Evolutionary conservation across 2,888 invertebrate genomes (phyloP).

Genomic region (Aspidiotus destructor): DNA sequence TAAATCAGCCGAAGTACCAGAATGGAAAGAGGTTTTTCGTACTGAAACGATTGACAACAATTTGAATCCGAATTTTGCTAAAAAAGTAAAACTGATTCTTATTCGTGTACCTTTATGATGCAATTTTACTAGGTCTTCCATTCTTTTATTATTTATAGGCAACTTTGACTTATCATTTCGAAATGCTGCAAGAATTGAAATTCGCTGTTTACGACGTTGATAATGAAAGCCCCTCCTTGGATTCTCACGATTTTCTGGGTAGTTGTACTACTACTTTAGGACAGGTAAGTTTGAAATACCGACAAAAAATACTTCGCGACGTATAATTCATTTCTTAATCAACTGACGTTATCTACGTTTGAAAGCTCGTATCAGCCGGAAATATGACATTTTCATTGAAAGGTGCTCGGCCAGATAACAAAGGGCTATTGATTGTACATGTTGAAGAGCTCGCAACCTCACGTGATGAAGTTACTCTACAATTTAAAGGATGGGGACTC

Average conservation of each 20-base stretch:
- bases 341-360: too few relatives aligned
- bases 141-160: constrained; percentile 39
- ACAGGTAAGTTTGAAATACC: constrained; percentile 39
- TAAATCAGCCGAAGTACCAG: constrained; percentile 41
- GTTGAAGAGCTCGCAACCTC: constrained; percentile 42
- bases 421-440: constrained; percentile 39
- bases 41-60: constrained; percentile 46
- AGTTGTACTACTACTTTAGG: constrained; percentile 47
- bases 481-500: constrained; percentile 40
- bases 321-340: too few relatives aligned
- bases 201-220: constrained; percentile 46
- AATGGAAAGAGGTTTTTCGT: constrained; percentile 43
- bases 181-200: constrained; percentile 48
- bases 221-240: constrained; percentile 39
- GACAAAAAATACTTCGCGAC: too few relatives aligned
- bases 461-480: constrained; percentile 41
- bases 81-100: constrained; percentile 40
- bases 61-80: constrained; percentile 48
- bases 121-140: neutral
- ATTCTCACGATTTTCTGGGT: constrained; percentile 47
- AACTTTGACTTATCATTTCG: constrained; percentile 49
- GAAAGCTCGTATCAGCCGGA: constrained; percentile 40
- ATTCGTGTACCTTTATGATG: neutral
- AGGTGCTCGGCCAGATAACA: constrained; percentile 36
- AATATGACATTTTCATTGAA: constrained; percentile 36